Conservation (phyloP, 1,140 invertebrate genomes). For the Limonius californicus region DNA sequence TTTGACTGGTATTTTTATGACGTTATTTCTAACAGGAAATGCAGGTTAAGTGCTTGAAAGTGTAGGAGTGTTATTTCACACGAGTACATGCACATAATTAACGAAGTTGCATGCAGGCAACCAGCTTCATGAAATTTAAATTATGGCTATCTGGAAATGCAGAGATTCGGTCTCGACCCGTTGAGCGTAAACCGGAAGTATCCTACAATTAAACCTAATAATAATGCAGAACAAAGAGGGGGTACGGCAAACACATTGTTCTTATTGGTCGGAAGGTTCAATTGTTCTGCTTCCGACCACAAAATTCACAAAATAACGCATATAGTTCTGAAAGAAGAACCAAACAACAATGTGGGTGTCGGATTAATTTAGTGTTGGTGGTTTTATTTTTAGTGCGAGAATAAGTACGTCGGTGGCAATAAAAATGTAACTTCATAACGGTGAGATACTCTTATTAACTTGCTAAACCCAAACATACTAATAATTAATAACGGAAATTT, state of each 20-base stretch:
- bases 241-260: conserved; percentile 16
- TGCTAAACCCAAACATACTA: too few species aligned
- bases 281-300: conserved; percentile 23
- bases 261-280: conserved; percentile 24
- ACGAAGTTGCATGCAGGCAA: not conserved
- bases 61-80: too few species aligned
- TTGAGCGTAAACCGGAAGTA: conserved; percentile 39
- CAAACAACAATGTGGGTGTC: not conserved
- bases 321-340: conserved; percentile 24
- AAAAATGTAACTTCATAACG: not conserved
- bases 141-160: conserved; percentile 9
- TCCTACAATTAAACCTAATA: conserved; percentile 41
- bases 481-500: too few species aligned
- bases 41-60: too few species aligned
- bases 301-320: conserved; percentile 32
- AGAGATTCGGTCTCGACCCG: conserved; percentile 24
- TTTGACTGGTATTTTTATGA: too few species aligned
- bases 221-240: conserved; percentile 39
- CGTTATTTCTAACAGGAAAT: too few species aligned
- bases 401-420: too few species aligned
- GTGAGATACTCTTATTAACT: too few species aligned
- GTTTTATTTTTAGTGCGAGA: too few species aligned
- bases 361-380: not conserved
- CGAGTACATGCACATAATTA: too few species aligned
- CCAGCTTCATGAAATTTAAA: conserved; percentile 24